Evolutionary conservation across 2,888 invertebrate genomes (phyloP).

Genomic region (Apoda limacodes): DNA sequence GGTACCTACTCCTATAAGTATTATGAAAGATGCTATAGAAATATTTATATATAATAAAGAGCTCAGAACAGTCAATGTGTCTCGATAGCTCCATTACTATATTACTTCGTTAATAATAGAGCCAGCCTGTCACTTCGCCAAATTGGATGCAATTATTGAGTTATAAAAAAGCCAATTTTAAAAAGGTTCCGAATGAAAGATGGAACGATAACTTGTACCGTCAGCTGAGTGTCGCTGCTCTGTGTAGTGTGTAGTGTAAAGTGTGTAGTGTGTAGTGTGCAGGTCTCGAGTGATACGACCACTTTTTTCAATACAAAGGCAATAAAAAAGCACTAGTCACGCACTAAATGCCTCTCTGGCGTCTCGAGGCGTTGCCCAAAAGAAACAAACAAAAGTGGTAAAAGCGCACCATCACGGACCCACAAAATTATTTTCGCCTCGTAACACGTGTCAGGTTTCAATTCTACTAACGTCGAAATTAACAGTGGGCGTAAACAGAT

Average conservation of each 20-base stretch:
- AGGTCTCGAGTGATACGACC: constrained; percentile 28
- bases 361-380: constrained; percentile 48
- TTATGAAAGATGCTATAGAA: no score
- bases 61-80: no score
- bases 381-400: constrained; percentile 60
- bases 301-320: constrained; percentile 62
- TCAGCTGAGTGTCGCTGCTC: constrained; percentile 34
- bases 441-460: constrained; percentile 69
- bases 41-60: no score
- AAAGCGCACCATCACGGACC: constrained; percentile 62
- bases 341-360: constrained; percentile 55
- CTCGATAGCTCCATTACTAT: constrained; percentile 40
- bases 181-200: constrained; percentile 22
- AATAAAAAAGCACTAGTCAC: constrained; percentile 62
- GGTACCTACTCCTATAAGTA: no score
- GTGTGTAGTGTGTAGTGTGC: constrained; percentile 22
- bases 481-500: constrained; percentile 69
- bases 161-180: constrained; percentile 33
- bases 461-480: constrained; percentile 65
- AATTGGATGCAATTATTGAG: constrained; percentile 45
- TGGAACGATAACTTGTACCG: constrained; percentile 29
- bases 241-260: constrained; percentile 19
- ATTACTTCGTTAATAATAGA: constrained; percentile 37
- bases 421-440: constrained; percentile 63
- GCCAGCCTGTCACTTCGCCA: constrained; percentile 32